Evolutionary conservation across 2,113 vertebrate species (phyloP).

Genomic region (Dolichotis patagonum): DNA sequence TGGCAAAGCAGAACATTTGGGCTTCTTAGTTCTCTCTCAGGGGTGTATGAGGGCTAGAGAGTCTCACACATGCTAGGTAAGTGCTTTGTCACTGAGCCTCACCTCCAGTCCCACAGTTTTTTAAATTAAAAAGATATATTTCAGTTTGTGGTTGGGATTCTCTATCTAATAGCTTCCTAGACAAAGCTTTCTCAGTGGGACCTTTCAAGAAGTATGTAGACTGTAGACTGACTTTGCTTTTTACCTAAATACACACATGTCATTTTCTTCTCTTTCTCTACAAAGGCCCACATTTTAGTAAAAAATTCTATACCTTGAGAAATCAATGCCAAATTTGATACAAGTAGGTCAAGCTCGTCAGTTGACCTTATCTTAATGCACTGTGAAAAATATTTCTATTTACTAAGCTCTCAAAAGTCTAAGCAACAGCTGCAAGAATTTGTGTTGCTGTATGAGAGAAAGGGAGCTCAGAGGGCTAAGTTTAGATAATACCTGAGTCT

Average conservation of each 20-base stretch:
- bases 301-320: conserved; percentile 33
- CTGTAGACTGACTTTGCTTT: not conserved
- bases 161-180: not conserved
- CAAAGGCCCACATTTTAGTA: conserved; percentile 26
- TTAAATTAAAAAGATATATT: not conserved
- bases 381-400: conserved; percentile 66
- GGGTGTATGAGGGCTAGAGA: not conserved
- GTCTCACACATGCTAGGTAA: not conserved
- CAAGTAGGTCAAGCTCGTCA: conserved; percentile 63
- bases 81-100: not conserved
- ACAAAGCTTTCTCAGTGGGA: not conserved
- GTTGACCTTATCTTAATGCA: conserved; percentile 73
- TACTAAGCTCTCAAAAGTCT: conserved; percentile 64
- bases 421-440: conserved; percentile 59
- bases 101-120: not conserved
- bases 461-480: conserved; percentile 70
- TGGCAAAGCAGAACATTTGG: not conserved
- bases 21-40: not conserved
- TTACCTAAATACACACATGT: not conserved
- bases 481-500: conserved; percentile 77
- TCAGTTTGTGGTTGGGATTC: not conserved
- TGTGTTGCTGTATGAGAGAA: conserved; percentile 59
- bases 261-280: conserved; percentile 39
- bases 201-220: not conserved
- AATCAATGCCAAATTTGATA: conserved; percentile 71